Conservation (phyloP, 2,113 vertebrate genomes). For the Antidorcas marsupialis region DNA sequence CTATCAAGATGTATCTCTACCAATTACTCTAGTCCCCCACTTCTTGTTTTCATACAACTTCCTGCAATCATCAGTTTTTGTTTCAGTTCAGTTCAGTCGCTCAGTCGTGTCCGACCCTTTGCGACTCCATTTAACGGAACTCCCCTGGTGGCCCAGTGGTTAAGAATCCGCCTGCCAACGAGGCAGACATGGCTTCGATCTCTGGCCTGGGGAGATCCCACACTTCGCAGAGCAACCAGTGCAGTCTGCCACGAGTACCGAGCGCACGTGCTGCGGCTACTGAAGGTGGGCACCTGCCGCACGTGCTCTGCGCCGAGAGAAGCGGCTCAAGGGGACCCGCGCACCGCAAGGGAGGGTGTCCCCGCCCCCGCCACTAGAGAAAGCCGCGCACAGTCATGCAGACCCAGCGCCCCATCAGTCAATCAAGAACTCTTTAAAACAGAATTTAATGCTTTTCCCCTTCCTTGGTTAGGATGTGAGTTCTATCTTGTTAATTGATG, state of each 20-base stretch:
- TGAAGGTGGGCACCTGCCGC: rapidly evolving
- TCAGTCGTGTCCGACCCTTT: too few species aligned
- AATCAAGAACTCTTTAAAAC: background rate
- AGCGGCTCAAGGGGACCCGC: rapidly evolving
- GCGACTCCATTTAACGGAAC: background rate
- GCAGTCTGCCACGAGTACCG: rapidly evolving
- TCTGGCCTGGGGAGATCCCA: background rate
- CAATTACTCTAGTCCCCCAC: background rate
- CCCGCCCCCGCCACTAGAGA: background rate
- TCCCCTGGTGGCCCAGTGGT: background rate
- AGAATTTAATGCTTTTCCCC: background rate
- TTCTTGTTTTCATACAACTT: background rate
- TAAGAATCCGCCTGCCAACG: background rate
- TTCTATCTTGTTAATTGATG: background rate
- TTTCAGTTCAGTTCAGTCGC: background rate
- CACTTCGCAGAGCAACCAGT: rapidly evolving
- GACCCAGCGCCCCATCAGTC: rapidly evolving
- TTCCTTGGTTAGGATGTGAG: background rate
- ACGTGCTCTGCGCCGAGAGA: background rate
- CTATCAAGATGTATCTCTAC: background rate
- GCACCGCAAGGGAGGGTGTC: rapidly evolving
- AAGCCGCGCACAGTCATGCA: rapidly evolving
- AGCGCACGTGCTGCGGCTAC: rapidly evolving
- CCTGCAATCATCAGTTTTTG: background rate
- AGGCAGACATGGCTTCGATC: background rate